A percentile compares a stretch with the other conserved stretches of the same genome.
These are phyloP conservation scores for Choloepus didactylus DNA, from an alignment of 2,797 vertebrate species.

Conservation along the genomic window DNA sequence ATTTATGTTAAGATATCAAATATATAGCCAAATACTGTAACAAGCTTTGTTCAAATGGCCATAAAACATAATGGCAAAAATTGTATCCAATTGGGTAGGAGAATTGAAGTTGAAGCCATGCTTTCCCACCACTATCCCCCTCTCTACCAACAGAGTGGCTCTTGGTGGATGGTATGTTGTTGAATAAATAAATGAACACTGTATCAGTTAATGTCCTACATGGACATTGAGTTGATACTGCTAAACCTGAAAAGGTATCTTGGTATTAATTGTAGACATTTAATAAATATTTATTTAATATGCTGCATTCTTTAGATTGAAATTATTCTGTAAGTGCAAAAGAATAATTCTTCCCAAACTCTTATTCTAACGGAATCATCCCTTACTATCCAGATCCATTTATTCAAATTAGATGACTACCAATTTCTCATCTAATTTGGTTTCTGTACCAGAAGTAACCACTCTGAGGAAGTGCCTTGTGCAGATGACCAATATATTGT, in stretches of 20 bases:
- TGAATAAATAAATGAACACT: background rate
- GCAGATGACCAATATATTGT: conserved; percentile 35
- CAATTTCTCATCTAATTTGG: conserved; percentile 36
- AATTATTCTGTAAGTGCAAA: background rate
- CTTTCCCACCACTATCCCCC: background rate
- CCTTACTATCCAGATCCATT: background rate
- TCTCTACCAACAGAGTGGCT: background rate
- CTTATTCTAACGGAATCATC: background rate
- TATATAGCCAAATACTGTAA: background rate
- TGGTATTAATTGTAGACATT: background rate
- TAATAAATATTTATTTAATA: background rate
- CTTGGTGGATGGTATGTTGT: background rate
- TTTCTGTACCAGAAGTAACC: conserved; percentile 24
- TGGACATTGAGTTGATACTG: background rate
- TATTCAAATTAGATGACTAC: conserved; percentile 18
- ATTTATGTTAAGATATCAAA: background rate
- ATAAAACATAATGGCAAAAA: background rate
- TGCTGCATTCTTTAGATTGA: background rate
- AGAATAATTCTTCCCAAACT: background rate
- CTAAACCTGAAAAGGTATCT: background rate
- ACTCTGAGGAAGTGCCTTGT: background rate
- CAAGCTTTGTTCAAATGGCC: background rate
- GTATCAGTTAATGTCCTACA: background rate
- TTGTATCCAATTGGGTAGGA: background rate
- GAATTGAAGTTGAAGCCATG: background rate